Evolutionary conservation across 2,888 invertebrate genomes (phyloP), one percentile per base, ranked within the genome.

Genomic region (Acronicta psi): DNA sequence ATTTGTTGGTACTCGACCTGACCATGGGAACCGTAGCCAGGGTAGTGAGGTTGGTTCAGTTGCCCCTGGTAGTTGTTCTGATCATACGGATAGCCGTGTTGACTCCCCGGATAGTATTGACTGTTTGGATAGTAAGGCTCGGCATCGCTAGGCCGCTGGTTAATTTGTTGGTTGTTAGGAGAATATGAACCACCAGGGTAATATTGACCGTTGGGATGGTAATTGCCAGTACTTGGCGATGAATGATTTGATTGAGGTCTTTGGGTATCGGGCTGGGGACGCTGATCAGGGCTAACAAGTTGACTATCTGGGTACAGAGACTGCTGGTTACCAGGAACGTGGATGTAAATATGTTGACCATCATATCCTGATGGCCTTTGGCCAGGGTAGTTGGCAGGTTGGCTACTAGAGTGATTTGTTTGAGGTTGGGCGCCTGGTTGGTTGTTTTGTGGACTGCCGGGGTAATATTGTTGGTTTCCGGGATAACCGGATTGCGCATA

Each of bases 321-420:
- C 25, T 59, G 60, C 14, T 62, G 77, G 23, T 58, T 61, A 13
- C 37, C 43, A 7, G 70, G 70, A n/a, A 69, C 66, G 4, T 68
- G 10, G 38, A 6, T 17, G n/a, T 59, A 74, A 40, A 66, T 64
- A n/a, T 36, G 53, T 37, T 77, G 68, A 1, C 46, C 49, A 41
- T 72, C 61, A 25, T 11, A 17, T 29, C 52, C 53, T 37, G 51
- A 18, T 6, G 74, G 68, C 17, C 57, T 51, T 40, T 66, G 61
- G 11, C 25, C 58, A 13, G 43, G 14, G 8, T 41, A 18, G 23
- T 18, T 31, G 5, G 43, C 7, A 42, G 65, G 57, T n/a, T 17
- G 44, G 36, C 23, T 18, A 18, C 13, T 58, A 11, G 49, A 41
- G 11, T 65, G 43, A 16, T 44, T 34, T 17, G 45, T 29, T 60